Evolutionary conservation across 2,113 vertebrate genomes (phyloP).

Genomic region (Aleadryas rufinucha): DNA sequence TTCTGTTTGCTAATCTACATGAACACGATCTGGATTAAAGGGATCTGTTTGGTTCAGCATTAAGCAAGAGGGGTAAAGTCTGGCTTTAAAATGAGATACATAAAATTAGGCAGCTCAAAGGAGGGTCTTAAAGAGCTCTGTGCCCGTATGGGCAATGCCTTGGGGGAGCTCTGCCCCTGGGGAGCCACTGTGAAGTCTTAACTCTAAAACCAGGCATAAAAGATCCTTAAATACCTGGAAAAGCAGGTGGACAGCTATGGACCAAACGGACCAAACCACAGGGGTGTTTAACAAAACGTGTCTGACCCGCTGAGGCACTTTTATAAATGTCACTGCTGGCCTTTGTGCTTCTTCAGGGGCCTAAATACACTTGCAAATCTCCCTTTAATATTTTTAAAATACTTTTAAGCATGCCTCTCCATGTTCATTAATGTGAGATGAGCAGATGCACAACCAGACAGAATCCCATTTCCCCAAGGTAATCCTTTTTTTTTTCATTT

Average conservation of each 20-base stretch:
- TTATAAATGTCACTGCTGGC: not conserved
- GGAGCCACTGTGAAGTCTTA: not conserved
- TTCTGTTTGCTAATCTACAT: constrained; percentile 30
- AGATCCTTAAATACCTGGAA: not conserved
- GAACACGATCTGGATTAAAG: constrained; percentile 38
- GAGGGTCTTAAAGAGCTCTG: not conserved
- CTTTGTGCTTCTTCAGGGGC: not conserved
- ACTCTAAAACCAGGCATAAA: not conserved
- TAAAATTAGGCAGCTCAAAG: not conserved
- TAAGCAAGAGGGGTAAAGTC: not conserved
- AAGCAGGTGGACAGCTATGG: not conserved
- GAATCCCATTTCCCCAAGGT: constrained; percentile 49
- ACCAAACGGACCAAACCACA: not conserved
- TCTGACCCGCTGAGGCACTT: not conserved
- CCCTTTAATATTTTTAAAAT: constrained; percentile 19
- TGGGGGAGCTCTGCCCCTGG: not conserved
- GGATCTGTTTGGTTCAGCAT: constrained; percentile 40
- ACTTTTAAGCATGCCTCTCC: constrained; percentile 33
- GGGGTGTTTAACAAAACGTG: not conserved
- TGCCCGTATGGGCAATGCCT: not conserved
- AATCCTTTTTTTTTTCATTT: constrained; percentile 11
- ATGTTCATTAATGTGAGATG: constrained; percentile 15
- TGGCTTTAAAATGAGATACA: not conserved
- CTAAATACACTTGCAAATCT: constrained; percentile 27
- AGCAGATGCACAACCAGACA: constrained; percentile 48